Percentiles rank a stretch among this genome's conserved stretches.
Evolutionary conservation across 2,113 vertebrate genomes (phyloP).

Genomic region (Pipra filicauda): DNA sequence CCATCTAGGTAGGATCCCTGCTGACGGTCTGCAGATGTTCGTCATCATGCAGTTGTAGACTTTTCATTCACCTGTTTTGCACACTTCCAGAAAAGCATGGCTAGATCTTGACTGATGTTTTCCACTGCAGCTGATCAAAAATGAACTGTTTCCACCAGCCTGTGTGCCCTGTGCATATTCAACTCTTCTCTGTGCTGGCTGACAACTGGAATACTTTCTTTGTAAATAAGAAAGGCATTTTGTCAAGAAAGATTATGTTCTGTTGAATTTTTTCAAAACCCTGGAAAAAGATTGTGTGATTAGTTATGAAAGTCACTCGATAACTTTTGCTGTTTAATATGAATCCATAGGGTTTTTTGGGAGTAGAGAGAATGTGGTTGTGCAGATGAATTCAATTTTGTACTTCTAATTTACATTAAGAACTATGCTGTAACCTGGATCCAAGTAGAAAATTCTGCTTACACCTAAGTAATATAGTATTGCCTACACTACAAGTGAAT

Average conservation of each 20-base stretch:
- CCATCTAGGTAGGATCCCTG: neutral
- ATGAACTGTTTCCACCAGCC: neutral
- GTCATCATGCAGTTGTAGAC: neutral
- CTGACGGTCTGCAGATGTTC: neutral
- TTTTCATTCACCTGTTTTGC: neutral
- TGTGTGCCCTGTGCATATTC: neutral
- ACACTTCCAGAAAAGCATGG: neutral
- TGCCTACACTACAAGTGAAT: neutral
- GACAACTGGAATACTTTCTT: neutral
- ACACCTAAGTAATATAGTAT: neutral
- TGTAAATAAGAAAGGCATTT: neutral
- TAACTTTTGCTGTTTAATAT: neutral
- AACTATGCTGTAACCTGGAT: neutral
- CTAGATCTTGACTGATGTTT: neutral
- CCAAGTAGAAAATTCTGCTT: neutral
- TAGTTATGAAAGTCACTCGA: neutral
- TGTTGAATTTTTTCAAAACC: neutral
- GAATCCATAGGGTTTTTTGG: neutral
- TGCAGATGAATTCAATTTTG: neutral
- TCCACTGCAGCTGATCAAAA: neutral
- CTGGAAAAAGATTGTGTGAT: neutral
- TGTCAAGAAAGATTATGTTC: neutral
- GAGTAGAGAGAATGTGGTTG: neutral
- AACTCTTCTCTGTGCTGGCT: neutral
- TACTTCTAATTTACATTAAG: neutral